Base-by-base conservation (phyloP, 1,140 invertebrate genomes). In the Charaxes varanes region DNA sequence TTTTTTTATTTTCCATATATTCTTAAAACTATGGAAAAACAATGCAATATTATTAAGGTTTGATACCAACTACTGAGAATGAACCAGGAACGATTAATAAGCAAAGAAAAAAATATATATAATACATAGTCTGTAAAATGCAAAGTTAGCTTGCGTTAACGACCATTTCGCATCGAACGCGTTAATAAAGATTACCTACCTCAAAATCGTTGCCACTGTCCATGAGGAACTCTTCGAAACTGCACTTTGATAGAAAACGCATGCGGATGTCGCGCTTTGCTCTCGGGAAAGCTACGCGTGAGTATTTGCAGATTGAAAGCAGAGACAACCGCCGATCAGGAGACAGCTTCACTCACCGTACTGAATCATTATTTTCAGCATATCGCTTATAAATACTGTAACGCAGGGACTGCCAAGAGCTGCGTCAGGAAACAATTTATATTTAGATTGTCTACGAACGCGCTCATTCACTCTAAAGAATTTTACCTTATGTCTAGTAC, bases 331-430 rank as follows among this genome's bases (percentile, higher is more conserved):
- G 26, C 26, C 27, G 31, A 36, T 22, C 32, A 14, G 15, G 2
- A 19, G 31, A 19, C 45, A 38, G n/a, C 19, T 41, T 40, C 48
- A 32, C 33, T 41, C 30, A 27, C 40, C 48, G 41, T 42, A 72
- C 64, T 74, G 66, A 62, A 60, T 47, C 63, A 71, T 69, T 44
- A 53, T 62, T 62, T 64, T 59, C 54, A 53, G 53, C 58, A 55
- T 59, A 38, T 50, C 61, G 59, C 61, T 64, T 79, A 76, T 79
- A 72, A 79, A 79, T 79, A 79, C 57, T n/a, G n/a, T 58, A 42
- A 42, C 41, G 53, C 50, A 40, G 55, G 46, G 53, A 62, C 55
- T 66, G 69, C 67, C 67, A 77, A 74, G 49, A 64, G 32, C 48
- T 36, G 22, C 46, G 38, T 23, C 33, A 26, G 18, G 27, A 63